phyloP scores from a whole-genome alignment of 2,888 invertebrate species.

The Ichneumoninae sp. region DNA sequence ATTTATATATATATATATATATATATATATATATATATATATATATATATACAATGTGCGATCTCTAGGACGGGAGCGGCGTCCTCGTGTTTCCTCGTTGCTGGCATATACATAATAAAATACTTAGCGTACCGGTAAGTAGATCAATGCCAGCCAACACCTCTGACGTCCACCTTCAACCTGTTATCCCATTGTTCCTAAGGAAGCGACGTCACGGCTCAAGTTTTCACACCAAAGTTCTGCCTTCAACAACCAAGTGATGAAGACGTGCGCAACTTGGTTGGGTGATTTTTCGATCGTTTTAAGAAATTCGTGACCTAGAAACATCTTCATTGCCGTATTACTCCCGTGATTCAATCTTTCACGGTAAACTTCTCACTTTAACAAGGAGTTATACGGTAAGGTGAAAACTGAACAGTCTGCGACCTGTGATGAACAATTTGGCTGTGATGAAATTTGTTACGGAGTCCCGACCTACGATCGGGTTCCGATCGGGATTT shows the following conservation, averaged over 20 bases:
- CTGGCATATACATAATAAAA: constrained; percentile 43
- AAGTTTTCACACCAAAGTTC: constrained; percentile 8
- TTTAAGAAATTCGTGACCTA: not conserved
- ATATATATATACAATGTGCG: constrained; percentile 9
- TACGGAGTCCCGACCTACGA: no score
- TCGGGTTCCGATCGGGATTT: no score
- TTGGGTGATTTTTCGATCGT: not conserved
- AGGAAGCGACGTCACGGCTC: not conserved
- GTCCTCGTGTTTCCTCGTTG: constrained; percentile 9
- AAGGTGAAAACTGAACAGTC: no score
- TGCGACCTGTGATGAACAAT: no score
- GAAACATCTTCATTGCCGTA: not conserved
- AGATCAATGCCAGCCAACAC: constrained; percentile 33
- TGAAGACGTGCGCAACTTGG: not conserved
- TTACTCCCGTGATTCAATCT: not conserved
- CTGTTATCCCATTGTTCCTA: not conserved
- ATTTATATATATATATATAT: constrained; percentile 14
- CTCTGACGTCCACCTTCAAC: constrained; percentile 13
- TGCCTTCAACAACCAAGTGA: not conserved
- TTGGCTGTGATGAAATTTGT: no score
- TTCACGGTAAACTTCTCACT: not conserved
- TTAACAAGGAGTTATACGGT: not conserved
- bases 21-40: constrained; percentile 22
- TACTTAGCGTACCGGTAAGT: constrained; percentile 15
- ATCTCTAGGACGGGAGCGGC: not conserved